phyloP scores from a whole-genome alignment of 1,140 invertebrate species.

The Scaptodrosophila lebanonensis region DNA sequence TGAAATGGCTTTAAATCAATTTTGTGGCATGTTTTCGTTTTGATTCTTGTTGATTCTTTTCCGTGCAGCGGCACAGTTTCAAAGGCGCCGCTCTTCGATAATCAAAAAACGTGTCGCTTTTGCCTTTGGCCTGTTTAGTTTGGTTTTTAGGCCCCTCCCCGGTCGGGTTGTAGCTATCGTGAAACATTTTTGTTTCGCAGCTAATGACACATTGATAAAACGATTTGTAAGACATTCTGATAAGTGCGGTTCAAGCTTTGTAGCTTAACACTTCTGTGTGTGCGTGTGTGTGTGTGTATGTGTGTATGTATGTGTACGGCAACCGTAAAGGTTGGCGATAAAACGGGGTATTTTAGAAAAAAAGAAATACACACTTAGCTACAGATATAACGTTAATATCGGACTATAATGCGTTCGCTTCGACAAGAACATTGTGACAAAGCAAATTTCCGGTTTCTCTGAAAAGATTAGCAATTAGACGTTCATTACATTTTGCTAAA shows the following conservation, averaged over 20 bases:
- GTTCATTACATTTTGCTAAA: no score
- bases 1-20: constrained; percentile 64
- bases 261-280: constrained; percentile 60
- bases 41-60: constrained; percentile 29
- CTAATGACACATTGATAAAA: constrained; percentile 74
- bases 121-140: constrained; percentile 37
- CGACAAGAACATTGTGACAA: no score
- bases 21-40: constrained; percentile 44
- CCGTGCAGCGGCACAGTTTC: constrained; percentile 29
- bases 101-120: constrained; percentile 59
- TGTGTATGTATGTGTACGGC: no score
- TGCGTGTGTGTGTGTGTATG: no score
- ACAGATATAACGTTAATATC: no score
- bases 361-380: not conserved
- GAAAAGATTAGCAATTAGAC: no score
- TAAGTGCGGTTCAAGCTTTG: constrained; percentile 71
- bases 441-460: no score
- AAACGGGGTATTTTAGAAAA: no score
- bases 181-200: constrained; percentile 57
- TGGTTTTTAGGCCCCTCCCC: not conserved
- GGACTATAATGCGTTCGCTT: no score
- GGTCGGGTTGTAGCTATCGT: constrained; percentile 42
- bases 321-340: constrained; percentile 44
- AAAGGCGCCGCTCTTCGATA: constrained; percentile 60
- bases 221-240: constrained; percentile 75